These are phyloP conservation scores for Scyliorhinus canicula DNA, from an alignment of 2,797 vertebrate genomes.

Conservation along the genomic window DNA sequence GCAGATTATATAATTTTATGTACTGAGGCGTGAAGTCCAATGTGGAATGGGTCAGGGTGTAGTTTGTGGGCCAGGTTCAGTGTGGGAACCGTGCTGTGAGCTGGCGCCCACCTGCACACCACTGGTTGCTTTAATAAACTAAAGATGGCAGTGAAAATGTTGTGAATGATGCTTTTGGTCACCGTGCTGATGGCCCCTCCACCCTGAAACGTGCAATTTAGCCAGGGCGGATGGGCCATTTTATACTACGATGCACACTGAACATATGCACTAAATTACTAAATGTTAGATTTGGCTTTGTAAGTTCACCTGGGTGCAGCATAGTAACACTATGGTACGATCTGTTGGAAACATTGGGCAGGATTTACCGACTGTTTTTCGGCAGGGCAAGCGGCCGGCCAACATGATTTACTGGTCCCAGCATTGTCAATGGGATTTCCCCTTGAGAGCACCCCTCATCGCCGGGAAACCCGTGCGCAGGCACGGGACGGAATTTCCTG, in stretches of 20 bases:
- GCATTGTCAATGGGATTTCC: no score
- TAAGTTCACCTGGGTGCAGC: not conserved
- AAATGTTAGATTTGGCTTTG: not conserved
- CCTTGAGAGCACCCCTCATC: no score
- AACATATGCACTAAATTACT: not conserved
- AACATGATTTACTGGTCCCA: no score
- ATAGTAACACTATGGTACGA: not conserved
- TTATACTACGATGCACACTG: not conserved
- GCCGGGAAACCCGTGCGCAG: no score
- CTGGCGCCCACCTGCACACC: not conserved
- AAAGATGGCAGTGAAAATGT: not conserved
- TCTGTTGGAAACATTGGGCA: no score
- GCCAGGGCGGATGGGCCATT: no score
- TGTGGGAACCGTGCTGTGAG: not conserved
- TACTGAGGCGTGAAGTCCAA: not conserved
- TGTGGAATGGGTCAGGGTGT: not conserved
- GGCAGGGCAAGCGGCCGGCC: no score
- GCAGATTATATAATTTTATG: not conserved
- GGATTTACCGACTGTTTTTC: no score
- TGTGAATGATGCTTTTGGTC: not conserved
- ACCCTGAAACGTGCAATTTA: not conserved
- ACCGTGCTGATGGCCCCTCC: no score
- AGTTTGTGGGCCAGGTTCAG: no score
- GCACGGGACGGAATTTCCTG: no score
- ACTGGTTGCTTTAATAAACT: not conserved